These are phyloP conservation scores for Byasa hedistus DNA, from an alignment of 2,888 invertebrate genomes.

Conservation along the genomic window DNA sequence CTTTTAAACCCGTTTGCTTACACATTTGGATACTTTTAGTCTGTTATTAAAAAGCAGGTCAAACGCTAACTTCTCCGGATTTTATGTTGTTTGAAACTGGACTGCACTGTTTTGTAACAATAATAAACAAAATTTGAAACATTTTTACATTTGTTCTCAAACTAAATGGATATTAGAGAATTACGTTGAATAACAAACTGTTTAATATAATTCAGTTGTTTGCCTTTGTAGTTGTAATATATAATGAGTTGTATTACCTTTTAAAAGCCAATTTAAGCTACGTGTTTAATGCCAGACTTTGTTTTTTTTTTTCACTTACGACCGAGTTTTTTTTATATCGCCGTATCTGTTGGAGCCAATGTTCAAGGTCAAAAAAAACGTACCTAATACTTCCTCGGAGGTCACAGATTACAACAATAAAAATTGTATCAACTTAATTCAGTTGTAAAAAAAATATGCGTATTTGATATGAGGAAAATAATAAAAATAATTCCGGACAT, in stretches of 20 bases:
- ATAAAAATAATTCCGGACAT: not conserved
- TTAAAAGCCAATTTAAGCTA: not conserved
- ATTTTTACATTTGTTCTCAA: not conserved
- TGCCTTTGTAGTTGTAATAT: not conserved
- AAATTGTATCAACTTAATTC: constrained; percentile 9
- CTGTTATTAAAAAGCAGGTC: constrained; percentile 19
- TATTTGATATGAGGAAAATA: not conserved
- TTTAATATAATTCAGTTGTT: not conserved
- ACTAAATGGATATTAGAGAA: not conserved
- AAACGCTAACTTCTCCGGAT: constrained; percentile 16
- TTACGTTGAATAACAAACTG: not conserved
- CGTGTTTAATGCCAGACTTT: not conserved
- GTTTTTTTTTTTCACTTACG: not conserved
- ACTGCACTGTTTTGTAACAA: not conserved
- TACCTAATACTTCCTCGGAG: constrained; percentile 35
- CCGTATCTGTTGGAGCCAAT: constrained; percentile 39
- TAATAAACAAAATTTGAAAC: not conserved
- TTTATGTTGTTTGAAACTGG: constrained; percentile 7
- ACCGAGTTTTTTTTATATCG: constrained; percentile 21
- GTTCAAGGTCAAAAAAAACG: constrained; percentile 43
- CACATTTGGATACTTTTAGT: constrained; percentile 16
- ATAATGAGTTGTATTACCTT: not conserved
- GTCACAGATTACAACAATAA: constrained; percentile 14
- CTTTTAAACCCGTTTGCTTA: no score
- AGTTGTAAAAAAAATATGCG: constrained; percentile 1